Conservation (phyloP, 2,113 vertebrate genomes). For the Miniopterus natalensis region DNA sequence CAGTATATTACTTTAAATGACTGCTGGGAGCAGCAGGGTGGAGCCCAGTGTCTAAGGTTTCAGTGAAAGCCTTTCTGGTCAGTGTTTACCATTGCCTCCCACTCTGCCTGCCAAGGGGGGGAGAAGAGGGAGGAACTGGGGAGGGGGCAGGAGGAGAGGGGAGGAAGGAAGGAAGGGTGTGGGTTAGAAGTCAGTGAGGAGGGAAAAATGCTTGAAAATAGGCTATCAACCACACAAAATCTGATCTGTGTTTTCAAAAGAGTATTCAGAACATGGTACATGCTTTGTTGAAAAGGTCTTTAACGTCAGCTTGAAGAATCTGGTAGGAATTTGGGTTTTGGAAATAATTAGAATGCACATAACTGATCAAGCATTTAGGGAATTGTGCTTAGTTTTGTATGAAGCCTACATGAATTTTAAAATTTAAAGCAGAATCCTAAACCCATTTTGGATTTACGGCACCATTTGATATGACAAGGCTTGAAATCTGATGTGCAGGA, state of each 20-base stretch:
- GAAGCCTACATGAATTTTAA: neutral
- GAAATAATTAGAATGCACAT: neutral
- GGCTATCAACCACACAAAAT: neutral
- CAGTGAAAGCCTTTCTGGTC: slow-evolving; percentile 87
- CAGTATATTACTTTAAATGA: slow-evolving; percentile 86
- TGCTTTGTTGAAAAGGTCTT: neutral
- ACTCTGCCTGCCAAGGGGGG: slow-evolving; percentile 43
- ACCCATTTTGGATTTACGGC: neutral
- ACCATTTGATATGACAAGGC: neutral
- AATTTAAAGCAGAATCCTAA: neutral
- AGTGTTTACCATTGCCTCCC: slow-evolving; percentile 78
- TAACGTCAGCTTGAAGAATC: neutral
- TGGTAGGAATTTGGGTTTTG: slow-evolving; percentile 32
- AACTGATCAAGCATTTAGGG: slow-evolving; percentile 1
- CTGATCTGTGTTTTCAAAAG: neutral
- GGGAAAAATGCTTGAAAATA: neutral
- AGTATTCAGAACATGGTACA: neutral
- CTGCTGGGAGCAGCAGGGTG: slow-evolving; percentile 75
- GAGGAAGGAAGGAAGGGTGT: neutral
- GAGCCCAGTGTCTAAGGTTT: slow-evolving; percentile 82
- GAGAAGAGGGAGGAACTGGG: neutral
- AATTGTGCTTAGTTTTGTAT: neutral
- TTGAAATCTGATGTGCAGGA: neutral
- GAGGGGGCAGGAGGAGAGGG: neutral
- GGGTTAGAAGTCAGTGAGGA: neutral